A percentile compares a stretch with the other conserved stretches of the same genome.
phyloP scores from a whole-genome alignment of 1,140 invertebrate genomes.

The Bombus balteatus region DNA sequence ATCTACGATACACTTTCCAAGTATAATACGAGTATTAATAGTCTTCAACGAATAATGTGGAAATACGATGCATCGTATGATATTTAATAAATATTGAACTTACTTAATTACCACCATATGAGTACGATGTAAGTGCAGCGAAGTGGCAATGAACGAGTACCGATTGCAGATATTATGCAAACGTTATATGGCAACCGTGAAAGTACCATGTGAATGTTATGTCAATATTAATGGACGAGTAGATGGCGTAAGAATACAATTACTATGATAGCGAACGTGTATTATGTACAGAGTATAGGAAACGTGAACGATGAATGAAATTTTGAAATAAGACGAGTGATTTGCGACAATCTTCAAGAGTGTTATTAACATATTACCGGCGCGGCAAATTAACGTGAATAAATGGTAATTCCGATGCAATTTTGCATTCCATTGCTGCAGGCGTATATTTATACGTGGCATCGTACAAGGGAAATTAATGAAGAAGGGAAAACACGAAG shows the following conservation, averaged over 20 bases:
- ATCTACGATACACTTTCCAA: no score
- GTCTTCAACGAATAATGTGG: no score
- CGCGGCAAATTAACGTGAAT: background rate
- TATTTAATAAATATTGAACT: no score
- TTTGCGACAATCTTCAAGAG: background rate
- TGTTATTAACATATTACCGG: background rate
- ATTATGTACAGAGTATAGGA: no score
- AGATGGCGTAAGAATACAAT: no score
- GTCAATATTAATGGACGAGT: background rate
- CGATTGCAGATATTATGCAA: background rate
- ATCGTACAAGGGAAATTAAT: background rate
- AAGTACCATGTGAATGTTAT: background rate
- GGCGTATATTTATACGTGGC: background rate
- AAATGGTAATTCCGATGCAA: slow-evolving; percentile 8
- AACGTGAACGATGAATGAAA: slow-evolving; percentile 4
- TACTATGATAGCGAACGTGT: no score
- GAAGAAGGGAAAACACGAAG: background rate
- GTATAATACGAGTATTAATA: no score
- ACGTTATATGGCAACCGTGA: background rate
- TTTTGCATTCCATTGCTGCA: background rate
- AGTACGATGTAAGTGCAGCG: no score
- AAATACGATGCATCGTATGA: no score
- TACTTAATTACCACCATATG: no score
- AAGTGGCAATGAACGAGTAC: no score
- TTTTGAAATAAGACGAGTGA: background rate